Conservation (phyloP, 2,797 vertebrate genomes). For the Falco naumanni region DNA sequence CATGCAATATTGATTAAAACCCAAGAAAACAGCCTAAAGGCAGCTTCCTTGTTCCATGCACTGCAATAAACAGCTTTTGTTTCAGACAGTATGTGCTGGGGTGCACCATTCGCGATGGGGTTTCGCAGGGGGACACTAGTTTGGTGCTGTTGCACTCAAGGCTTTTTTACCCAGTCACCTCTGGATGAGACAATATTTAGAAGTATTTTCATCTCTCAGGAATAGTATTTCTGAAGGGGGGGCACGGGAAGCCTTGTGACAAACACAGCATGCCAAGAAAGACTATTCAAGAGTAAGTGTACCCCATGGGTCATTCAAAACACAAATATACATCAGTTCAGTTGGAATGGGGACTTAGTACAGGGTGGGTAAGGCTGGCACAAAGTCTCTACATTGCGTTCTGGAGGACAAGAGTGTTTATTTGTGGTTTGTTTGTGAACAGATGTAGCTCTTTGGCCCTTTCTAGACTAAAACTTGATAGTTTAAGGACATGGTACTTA, state of each 20-base stretch:
- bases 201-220: neutral
- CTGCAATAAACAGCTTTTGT: neutral
- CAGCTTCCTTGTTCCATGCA: neutral
- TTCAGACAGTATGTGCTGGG: neutral
- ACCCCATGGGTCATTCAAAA: neutral
- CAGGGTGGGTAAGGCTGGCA: neutral
- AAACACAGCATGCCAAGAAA: neutral
- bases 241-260: neutral
- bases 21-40: neutral
- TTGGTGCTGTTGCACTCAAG: neutral
- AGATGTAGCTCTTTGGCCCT: neutral
- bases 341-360: neutral
- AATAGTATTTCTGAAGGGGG: neutral
- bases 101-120: neutral
- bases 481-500: neutral
- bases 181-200: neutral
- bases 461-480: neutral
- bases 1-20: neutral
- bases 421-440: neutral
- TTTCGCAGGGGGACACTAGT: fast-evolving
- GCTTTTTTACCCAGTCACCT: neutral
- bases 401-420: neutral
- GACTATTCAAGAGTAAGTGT: neutral
- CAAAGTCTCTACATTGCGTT: neutral
- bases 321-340: neutral